A percentile compares a stretch with the other conserved stretches of the same genome.
Conservation (phyloP, 1,140 invertebrate species). For the Euwallacea similis region DNA sequence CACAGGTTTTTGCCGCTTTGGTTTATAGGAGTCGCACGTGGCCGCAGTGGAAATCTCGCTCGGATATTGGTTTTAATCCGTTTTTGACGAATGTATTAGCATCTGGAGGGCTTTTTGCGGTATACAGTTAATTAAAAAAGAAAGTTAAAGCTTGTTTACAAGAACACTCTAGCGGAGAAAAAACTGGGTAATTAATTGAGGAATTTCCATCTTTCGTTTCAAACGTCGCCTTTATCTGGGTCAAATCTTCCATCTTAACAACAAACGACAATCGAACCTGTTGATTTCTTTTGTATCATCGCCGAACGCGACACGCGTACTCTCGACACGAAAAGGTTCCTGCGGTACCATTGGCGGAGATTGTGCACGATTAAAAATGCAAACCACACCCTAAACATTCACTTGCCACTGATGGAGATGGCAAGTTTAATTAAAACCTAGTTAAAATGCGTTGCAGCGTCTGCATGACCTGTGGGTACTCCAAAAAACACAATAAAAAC, state of each 20-base stretch:
- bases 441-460: too few species aligned
- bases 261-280: background rate
- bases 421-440: background rate
- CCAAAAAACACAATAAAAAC: too few species aligned
- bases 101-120: too few species aligned
- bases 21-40: too few species aligned
- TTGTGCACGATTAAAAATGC: conserved; percentile 4
- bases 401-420: background rate
- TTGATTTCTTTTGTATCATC: conserved; percentile 1
- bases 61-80: too few species aligned
- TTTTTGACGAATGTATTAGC: too few species aligned
- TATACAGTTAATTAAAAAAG: conserved; percentile 2
- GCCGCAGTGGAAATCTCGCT: too few species aligned
- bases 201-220: conserved; percentile 3
- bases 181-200: background rate
- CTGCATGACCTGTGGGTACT: too few species aligned
- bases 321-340: background rate
- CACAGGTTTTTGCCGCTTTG: too few species aligned
- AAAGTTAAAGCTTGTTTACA: background rate
- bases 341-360: conserved; percentile 5
- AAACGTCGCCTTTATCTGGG: background rate
- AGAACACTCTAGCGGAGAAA: background rate
- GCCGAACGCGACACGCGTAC: background rate
- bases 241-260: background rate
- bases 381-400: conserved; percentile 5